Base-by-base conservation (phyloP, 2,113 vertebrate species). In the Phaethornis superciliosus region DNA sequence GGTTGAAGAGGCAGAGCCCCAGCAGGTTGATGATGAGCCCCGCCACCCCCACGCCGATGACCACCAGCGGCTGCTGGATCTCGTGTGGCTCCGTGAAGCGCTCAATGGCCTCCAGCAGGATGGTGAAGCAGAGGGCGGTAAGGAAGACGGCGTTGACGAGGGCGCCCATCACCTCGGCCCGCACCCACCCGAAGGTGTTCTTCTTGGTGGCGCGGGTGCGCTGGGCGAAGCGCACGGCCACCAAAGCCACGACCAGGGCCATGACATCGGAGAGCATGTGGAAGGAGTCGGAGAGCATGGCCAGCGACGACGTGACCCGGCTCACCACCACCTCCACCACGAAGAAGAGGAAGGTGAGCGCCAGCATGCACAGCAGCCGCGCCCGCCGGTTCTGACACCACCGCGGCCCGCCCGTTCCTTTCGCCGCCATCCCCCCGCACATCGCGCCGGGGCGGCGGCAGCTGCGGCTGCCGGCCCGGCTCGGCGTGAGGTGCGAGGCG, bases 201-300 rank as follows among this genome's bases (percentile, higher is more conserved):
- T 99, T 99, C 92, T 98, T 98, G 96, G 99, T 99, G 88, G 99
- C 97, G 26, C 98, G 99, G 74, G 99, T 99, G 92, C 98, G 98
- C 96, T 98, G 98, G 27, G 99, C 98, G 93, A 99, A 99, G n/a
- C 99, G 98, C 93, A 99, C 98, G 67, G 99, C 99, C 80, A 99
- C 98, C 96, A 99, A 96, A 40, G 99, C 99, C 94, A 99, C 99
- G 14, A 99, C 95, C 94, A 99, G 97, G 46, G 99, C 99, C 91
- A 99, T 99, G 88, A 99, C 99, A 90, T 99, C 99, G 94, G 99
- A 99, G 91, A 99, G 97, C 99, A 99, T 99, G 94, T 99, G 99
- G 90, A 99, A 99, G 35, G 99, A 99, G 98, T 99, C 99, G 59
- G 99, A 99, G 33, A 99, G 98, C 99, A 99, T 99, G 49, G 99